Conservation (phyloP, 92 coral and sea anemone genomes). For the Hydrozoanthus gracilis region DNA sequence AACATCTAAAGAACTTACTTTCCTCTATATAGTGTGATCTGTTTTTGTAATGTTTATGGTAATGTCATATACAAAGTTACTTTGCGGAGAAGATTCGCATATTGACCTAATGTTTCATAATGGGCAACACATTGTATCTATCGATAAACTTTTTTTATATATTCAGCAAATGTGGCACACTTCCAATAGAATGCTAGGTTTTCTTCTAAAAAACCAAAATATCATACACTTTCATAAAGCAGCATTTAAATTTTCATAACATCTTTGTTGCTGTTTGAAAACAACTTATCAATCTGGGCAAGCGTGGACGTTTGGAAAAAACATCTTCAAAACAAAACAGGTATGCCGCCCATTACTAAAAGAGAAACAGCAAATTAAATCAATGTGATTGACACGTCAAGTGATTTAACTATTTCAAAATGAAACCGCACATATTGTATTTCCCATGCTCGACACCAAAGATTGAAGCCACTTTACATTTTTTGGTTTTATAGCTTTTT, state of each 20-base stretch:
- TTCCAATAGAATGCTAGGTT: neutral
- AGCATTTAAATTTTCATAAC: neutral
- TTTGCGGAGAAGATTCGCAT: slow-evolving; percentile 1
- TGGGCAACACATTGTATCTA: neutral
- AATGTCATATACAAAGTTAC: neutral
- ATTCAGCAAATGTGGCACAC: neutral
- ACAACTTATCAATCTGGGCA: neutral
- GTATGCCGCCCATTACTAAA: neutral
- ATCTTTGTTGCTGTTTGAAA: neutral
- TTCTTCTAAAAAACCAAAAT: neutral
- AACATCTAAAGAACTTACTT: no score
- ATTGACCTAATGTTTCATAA: slow-evolving; percentile 1
- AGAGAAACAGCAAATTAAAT: slow-evolving; percentile 17
- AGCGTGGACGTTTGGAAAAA: neutral
- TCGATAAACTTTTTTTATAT: neutral
- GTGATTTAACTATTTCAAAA: slow-evolving; percentile 23
- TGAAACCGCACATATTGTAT: slow-evolving; percentile 35
- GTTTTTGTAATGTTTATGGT: neutral
- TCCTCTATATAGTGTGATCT: neutral
- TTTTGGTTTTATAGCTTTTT: neutral
- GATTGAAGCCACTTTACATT: slow-evolving; percentile 13
- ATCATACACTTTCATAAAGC: neutral
- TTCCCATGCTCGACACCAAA: slow-evolving; percentile 20
- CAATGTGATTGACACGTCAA: slow-evolving; percentile 36
- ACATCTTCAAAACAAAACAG: slow-evolving; percentile 3